Conservation (phyloP, 2,113 vertebrate genomes). For the Takifugu bimaculatus region DNA sequence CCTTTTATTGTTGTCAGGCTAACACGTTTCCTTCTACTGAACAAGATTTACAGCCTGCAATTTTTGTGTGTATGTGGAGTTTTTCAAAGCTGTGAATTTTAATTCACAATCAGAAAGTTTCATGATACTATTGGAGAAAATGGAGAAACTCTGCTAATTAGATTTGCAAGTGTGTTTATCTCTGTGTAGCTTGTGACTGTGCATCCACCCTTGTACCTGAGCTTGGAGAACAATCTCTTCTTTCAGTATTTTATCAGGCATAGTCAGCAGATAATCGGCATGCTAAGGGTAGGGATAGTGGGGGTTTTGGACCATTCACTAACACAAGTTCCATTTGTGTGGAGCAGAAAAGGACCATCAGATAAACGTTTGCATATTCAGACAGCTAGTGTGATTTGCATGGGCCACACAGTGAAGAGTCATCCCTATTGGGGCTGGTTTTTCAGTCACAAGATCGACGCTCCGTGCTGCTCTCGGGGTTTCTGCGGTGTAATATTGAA, state of each 20-base stretch:
- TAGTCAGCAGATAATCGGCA: slow-evolving; percentile 4
- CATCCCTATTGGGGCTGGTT: slow-evolving; percentile 13
- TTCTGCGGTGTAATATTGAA: slow-evolving; percentile 24
- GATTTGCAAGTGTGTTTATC: no score
- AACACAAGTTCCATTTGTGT: neutral
- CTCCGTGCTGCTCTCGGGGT: slow-evolving; percentile 32
- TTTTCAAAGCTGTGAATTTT: no score
- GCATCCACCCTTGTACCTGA: neutral
- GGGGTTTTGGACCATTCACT: neutral
- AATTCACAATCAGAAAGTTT: no score
- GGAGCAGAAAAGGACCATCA: neutral
- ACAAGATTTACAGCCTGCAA: neutral
- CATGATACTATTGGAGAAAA: no score
- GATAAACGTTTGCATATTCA: slow-evolving; percentile 41
- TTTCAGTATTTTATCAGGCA: slow-evolving; percentile 15
- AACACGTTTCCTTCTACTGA: neutral
- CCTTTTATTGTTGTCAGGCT: no score
- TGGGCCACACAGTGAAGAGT: slow-evolving; percentile 11
- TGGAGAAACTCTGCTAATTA: no score
- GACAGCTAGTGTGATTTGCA: slow-evolving; percentile 23
- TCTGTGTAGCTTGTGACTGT: neutral
- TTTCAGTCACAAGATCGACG: slow-evolving; percentile 5
- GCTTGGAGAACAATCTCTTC: slow-evolving; percentile 13
- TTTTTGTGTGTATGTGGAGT: no score
- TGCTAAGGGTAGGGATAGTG: neutral